phyloP scores from a whole-genome alignment of 2,888 invertebrate species.

The Dryocosmus kuriphilus region DNA sequence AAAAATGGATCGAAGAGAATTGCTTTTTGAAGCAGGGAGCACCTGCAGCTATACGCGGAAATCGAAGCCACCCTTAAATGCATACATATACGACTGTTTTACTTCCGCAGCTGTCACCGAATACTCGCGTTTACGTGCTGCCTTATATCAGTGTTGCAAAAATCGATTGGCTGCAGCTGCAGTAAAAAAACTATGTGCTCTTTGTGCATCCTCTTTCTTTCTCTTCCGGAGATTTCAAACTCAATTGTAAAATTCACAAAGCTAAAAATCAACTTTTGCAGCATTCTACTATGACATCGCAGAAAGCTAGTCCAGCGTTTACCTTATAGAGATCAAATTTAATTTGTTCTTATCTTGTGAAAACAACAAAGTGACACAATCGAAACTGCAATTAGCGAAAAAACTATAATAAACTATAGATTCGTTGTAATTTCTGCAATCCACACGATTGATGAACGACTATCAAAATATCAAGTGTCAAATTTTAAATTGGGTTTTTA shows the following conservation, averaged over 20 bases:
- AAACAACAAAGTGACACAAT: constrained; percentile 10
- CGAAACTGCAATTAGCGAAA: constrained; percentile 23
- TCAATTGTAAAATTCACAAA: constrained; percentile 20
- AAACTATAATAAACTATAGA: no score
- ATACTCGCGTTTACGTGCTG: constrained; percentile 28
- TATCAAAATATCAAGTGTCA: neutral
- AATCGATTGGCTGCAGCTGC: constrained; percentile 34
- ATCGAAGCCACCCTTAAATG: constrained; percentile 36
- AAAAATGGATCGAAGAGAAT: constrained; percentile 33
- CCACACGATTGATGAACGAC: neutral
- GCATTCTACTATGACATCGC: neutral
- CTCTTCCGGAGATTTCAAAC: constrained; percentile 11
- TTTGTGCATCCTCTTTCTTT: neutral
- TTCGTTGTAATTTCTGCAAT: no score
- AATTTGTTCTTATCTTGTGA: neutral
- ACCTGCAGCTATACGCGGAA: constrained; percentile 25
- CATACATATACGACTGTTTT: constrained; percentile 39
- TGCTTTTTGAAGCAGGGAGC: constrained; percentile 28
- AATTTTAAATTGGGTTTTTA: neutral
- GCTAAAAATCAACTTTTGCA: constrained; percentile 10
- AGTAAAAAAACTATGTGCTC: constrained; percentile 6
- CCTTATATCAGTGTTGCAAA: constrained; percentile 31
- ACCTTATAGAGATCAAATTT: constrained; percentile 5
- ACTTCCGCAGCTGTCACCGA: constrained; percentile 26
- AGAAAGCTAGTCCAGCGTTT: neutral